These are phyloP conservation scores for Pseudochirops corinnae DNA, from an alignment of 2,797 vertebrate species.

Conservation along the genomic window DNA sequence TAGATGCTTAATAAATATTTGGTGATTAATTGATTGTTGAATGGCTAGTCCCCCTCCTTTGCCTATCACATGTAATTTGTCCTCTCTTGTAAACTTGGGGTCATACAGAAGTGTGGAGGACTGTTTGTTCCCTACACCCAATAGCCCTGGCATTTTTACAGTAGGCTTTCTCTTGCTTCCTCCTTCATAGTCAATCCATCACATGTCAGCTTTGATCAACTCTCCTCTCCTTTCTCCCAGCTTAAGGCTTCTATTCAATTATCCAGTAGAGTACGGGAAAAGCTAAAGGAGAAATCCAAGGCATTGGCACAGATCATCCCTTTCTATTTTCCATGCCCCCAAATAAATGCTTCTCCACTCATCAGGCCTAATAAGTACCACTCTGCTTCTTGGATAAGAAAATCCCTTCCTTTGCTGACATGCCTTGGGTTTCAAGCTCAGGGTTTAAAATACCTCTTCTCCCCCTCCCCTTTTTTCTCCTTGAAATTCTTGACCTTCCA, in stretches of 20 bases:
- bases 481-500: neutral
- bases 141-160: conserved; percentile 49
- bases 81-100: conserved; percentile 22
- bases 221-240: conserved; percentile 6
- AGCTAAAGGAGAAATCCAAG: neutral
- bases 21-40: neutral
- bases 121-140: conserved; percentile 20
- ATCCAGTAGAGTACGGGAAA: neutral
- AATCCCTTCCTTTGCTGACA: neutral
- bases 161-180: conserved; percentile 29
- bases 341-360: neutral
- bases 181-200: neutral
- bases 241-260: conserved; percentile 39
- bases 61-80: conserved; percentile 1
- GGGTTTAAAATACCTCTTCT: neutral
- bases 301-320: neutral
- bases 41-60: neutral
- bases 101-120: conserved; percentile 29
- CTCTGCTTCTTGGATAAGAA: neutral
- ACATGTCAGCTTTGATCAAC: conserved; percentile 21
- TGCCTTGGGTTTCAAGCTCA: neutral
- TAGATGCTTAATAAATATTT: neutral
- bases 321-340: neutral
- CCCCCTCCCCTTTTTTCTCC: neutral
- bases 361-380: neutral